Evolutionary conservation across 1,140 invertebrate genomes (phyloP).

Genomic region (Adoxophyes honmai): DNA sequence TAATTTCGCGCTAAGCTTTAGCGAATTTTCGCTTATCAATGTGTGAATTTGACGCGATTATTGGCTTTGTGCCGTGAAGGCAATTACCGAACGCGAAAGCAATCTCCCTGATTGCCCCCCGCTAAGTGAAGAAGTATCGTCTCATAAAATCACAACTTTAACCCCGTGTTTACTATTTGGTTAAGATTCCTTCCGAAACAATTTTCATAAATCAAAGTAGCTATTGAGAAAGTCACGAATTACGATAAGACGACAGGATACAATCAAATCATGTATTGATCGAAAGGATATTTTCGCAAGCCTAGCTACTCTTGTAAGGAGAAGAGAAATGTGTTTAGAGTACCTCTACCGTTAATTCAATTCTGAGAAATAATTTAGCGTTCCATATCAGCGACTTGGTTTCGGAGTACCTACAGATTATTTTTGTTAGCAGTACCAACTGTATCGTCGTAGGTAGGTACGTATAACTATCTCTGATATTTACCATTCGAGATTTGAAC

Average conservation of each 20-base stretch:
- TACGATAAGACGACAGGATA: slow-evolving; percentile 2
- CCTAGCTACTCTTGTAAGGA: neutral
- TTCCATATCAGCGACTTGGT: too few species aligned
- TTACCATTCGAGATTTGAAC: too few species aligned
- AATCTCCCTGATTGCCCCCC: neutral
- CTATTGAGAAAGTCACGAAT: neutral
- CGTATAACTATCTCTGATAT: too few species aligned
- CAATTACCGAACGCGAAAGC: neutral
- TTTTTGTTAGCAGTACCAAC: too few species aligned
- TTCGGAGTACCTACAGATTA: too few species aligned
- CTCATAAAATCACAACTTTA: neutral
- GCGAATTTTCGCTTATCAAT: too few species aligned
- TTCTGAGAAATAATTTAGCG: too few species aligned
- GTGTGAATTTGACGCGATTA: neutral
- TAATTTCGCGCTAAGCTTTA: too few species aligned
- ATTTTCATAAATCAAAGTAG: slow-evolving; percentile 2
- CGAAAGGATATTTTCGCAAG: neutral
- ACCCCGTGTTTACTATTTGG: neutral
- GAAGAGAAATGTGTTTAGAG: neutral
- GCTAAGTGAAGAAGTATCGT: neutral
- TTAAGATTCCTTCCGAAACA: neutral
- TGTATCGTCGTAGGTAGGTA: too few species aligned
- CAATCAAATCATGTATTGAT: slow-evolving; percentile 8
- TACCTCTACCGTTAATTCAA: neutral
- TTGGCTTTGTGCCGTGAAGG: neutral